phyloP scores from a whole-genome alignment of 2,888 invertebrate genomes.

The Cheiracanthium punctorium region DNA sequence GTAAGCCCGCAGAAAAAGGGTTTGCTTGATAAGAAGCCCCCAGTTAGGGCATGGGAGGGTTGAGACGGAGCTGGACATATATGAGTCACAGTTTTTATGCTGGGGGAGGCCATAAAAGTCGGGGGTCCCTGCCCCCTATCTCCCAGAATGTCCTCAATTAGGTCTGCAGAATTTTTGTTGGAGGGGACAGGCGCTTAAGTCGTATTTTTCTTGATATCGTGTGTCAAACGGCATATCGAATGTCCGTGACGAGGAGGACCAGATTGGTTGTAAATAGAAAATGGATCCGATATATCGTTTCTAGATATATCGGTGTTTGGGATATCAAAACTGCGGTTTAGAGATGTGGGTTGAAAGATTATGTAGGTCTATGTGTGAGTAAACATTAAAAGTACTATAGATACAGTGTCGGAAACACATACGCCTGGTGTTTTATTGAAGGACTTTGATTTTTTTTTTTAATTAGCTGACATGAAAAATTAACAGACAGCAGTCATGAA shows the following conservation, averaged over 20 bases:
- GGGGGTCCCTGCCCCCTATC: slow-evolving; percentile 18
- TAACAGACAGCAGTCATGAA: too few species aligned
- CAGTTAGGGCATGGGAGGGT: not conserved
- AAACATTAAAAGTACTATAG: too few species aligned
- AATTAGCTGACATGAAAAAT: too few species aligned
- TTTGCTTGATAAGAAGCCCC: slow-evolving; percentile 51
- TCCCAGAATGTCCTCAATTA: slow-evolving; percentile 34
- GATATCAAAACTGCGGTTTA: not conserved
- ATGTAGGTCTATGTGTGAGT: not conserved
- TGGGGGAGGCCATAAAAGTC: slow-evolving; percentile 22
- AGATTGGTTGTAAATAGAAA: slow-evolving; percentile 17
- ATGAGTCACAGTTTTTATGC: slow-evolving; percentile 54
- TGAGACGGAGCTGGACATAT: slow-evolving; percentile 4
- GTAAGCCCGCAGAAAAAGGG: slow-evolving; percentile 51
- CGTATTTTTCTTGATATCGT: slow-evolving; percentile 27
- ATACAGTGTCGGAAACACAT: too few species aligned
- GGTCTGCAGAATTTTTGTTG: slow-evolving; percentile 1
- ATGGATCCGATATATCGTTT: slow-evolving; percentile 7
- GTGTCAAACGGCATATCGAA: slow-evolving; percentile 19
- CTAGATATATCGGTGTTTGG: not conserved
- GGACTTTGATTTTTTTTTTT: too few species aligned
- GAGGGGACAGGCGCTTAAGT: not conserved
- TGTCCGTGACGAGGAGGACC: slow-evolving; percentile 11
- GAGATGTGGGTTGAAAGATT: not conserved
- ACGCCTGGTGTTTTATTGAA: too few species aligned